Evolutionary conservation across 2,888 invertebrate genomes (phyloP).

Genomic region (Eremobia ochroleuca): DNA sequence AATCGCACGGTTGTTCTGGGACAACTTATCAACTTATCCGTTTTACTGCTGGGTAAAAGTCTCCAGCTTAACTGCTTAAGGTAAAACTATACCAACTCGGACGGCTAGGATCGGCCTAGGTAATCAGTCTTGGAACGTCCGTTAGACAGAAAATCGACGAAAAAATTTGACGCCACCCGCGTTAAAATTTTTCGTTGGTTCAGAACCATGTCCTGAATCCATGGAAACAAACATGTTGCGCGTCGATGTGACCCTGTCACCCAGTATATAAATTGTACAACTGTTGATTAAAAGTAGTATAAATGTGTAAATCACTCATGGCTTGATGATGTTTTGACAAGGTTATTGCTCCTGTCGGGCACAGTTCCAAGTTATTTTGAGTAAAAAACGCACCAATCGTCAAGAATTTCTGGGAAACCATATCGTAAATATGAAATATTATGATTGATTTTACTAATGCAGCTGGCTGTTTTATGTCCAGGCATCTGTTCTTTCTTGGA

Average conservation of each 20-base stretch:
- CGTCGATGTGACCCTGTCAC: too few relatives aligned
- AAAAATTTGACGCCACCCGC: too few relatives aligned
- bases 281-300: not conserved
- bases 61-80: not conserved
- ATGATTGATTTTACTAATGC: not conserved
- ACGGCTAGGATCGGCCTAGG: not conserved
- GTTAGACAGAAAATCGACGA: not conserved
- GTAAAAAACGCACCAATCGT: not conserved
- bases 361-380: conserved; percentile 1
- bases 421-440: not conserved
- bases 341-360: not conserved
- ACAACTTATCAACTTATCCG: not conserved
- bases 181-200: too few relatives aligned
- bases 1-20: too few relatives aligned
- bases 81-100: not conserved
- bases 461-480: not conserved
- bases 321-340: not conserved
- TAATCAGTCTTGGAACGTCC: not conserved
- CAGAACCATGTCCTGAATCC: too few relatives aligned
- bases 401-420: conserved; percentile 1
- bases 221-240: too few relatives aligned
- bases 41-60: not conserved
- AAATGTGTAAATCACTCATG: not conserved
- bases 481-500: conserved; percentile 5
- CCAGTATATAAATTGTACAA: not conserved